Percentiles rank a stretch among this genome's conserved stretches.
These are phyloP conservation scores for Lochmaea crataegi DNA, from an alignment of 2,888 invertebrate species.

Conservation along the genomic window DNA sequence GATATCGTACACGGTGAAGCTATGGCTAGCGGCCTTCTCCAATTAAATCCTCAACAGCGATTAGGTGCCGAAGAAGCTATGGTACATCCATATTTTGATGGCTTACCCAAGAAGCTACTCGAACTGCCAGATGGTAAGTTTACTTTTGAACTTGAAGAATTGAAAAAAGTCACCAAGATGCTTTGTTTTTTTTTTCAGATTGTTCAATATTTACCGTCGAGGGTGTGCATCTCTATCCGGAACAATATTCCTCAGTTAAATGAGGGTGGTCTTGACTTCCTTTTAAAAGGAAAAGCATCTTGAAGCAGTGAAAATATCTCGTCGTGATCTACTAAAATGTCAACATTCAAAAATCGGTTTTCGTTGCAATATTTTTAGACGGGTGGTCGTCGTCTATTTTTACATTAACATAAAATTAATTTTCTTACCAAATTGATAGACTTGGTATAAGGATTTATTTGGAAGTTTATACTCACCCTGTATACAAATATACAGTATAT, in stretches of 20 bases:
- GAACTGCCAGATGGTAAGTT: conserved; percentile 91
- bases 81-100: conserved; percentile 89
- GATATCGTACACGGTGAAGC: conserved; percentile 91
- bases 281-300: conserved; percentile 57
- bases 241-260: conserved; percentile 70
- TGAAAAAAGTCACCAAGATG: background rate
- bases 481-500: too few relatives aligned
- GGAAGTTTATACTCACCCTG: too few relatives aligned
- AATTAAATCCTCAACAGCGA: conserved; percentile 87
- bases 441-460: too few relatives aligned
- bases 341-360: conserved; percentile 9
- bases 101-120: conserved; percentile 88
- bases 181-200: conserved; percentile 74
- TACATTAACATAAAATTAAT: background rate
- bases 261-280: conserved; percentile 55
- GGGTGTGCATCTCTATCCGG: conserved; percentile 87
- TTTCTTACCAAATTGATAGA: too few relatives aligned
- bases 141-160: too few relatives aligned
- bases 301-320: conserved; percentile 41
- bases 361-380: conserved; percentile 39
- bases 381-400: background rate
- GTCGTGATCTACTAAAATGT: conserved; percentile 16
- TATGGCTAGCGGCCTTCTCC: conserved; percentile 85
- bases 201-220: conserved; percentile 96
- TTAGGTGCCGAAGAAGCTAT: conserved; percentile 90